Evolutionary conservation across 2,888 invertebrate genomes (phyloP), one percentile per base, ranked within the genome.

Genomic region (Endotricha flammealis): DNA sequence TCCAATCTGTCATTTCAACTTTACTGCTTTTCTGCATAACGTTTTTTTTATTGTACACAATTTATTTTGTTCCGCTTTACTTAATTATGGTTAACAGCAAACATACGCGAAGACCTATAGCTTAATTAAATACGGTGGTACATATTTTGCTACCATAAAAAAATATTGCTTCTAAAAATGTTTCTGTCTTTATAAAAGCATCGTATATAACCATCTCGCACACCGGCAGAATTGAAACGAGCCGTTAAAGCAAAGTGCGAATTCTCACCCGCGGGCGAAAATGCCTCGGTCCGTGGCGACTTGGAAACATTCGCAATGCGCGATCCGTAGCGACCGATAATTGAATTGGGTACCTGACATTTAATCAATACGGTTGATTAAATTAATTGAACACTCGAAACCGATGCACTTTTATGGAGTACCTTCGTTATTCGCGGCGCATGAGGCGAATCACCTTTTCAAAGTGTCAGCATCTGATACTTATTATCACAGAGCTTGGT

Each of bases 271-370:
- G 57, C 50, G 57, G 64, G 59, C 57, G 47, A 20, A 30, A 17
- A 11, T 11, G 29, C 11, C 8, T 2, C 16, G 11, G 44, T 53
- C 50, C 43, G 46, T 38, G 37, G 45, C 48, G 53, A 42, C 53
- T 56, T 49, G 50, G 45, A 57, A 62, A 68, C 66, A 53, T 56
- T 54, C 50, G 53, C 47, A 47, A 52, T 55, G 60, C 64, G 48
- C 64, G 61, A 65, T 64, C 57, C 64, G 29, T 29, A 22, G 53
- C 57, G 51, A 53, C 53, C 67, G 68, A 78, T 80, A 76, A 77
- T 80, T 77, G 81, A 80, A 83, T 81, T 80, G 80, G 77, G 65
- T 69, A 72, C 65, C 71, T 78, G 80, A 80, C 73, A 75, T 79
- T 79, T 82, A 80, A 81, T 81, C 81, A 81, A 80, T 76, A 73